Evolutionary conservation across 2,113 vertebrate genomes (phyloP).

Genomic region (Thunnus maccoyii): DNA sequence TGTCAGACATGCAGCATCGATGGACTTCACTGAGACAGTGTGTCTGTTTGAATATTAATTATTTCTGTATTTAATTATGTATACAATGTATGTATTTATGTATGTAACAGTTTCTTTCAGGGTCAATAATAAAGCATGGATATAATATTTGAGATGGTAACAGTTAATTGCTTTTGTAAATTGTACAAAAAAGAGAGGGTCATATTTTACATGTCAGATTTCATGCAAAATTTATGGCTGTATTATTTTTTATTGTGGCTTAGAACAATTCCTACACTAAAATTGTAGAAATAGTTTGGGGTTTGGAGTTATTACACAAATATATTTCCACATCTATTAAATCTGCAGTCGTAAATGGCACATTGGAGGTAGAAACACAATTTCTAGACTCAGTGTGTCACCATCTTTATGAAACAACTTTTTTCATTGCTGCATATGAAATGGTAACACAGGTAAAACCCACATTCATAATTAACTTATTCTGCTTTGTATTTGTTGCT

Average conservation of each 20-base stretch:
- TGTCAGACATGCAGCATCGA: constrained; percentile 69
- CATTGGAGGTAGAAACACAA: neutral
- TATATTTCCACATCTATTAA: constrained; percentile 9
- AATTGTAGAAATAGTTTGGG: neutral
- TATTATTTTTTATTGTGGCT: constrained; percentile 5
- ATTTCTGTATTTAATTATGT: constrained; percentile 81
- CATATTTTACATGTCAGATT: constrained; percentile 25
- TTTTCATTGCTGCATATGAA: neutral
- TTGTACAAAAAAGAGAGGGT: constrained; percentile 1
- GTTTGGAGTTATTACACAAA: constrained; percentile 1
- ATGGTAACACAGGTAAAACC: neutral
- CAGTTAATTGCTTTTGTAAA: constrained; percentile 58
- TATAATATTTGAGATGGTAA: constrained; percentile 72
- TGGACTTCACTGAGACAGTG: constrained; percentile 84
- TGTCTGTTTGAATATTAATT: constrained; percentile 79
- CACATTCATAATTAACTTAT: neutral
- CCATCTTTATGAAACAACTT: neutral
- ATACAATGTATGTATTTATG: constrained; percentile 76
- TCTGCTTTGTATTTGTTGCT: constrained; percentile 1
- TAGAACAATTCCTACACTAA: neutral
- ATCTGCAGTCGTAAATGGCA: neutral
- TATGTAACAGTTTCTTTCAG: constrained; percentile 71
- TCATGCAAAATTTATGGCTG: constrained; percentile 28
- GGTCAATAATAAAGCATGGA: constrained; percentile 88
- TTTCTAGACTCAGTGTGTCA: neutral